Conservation (phyloP, 2,113 vertebrate genomes). For the Cyanoderma ruficeps region DNA sequence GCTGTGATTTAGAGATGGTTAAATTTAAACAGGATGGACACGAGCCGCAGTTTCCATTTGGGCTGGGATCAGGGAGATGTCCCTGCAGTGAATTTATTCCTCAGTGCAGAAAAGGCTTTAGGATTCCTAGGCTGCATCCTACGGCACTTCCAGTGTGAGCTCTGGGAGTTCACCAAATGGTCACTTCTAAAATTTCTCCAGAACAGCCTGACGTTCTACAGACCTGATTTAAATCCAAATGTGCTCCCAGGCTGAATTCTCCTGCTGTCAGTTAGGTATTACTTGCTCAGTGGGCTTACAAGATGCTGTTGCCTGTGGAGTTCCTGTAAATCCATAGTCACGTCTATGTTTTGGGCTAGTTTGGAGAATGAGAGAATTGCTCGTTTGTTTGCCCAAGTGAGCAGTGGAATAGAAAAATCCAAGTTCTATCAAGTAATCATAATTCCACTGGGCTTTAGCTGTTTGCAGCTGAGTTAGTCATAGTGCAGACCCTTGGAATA, state of each 20-base stretch:
- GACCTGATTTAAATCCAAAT: background rate
- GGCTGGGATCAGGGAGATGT: background rate
- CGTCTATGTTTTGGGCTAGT: background rate
- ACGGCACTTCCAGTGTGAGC: background rate
- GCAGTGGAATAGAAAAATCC: background rate
- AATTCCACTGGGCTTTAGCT: background rate
- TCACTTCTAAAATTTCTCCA: background rate
- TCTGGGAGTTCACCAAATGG: background rate
- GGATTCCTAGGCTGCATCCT: background rate
- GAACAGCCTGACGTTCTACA: rapidly evolving
- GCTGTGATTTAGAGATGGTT: background rate
- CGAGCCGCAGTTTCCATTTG: background rate
- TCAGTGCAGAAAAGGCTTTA: background rate
- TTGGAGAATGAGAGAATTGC: background rate
- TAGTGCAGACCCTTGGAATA: background rate
- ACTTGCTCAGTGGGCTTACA: background rate
- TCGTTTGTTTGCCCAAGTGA: background rate
- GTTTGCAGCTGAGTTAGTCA: background rate
- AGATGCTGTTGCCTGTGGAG: background rate
- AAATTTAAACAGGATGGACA: background rate
- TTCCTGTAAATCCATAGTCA: background rate
- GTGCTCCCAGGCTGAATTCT: background rate
- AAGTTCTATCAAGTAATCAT: background rate
- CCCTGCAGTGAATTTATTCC: background rate
- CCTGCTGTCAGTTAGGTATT: background rate